Percentiles rank a stretch among this genome's conserved stretches.
phyloP scores from a whole-genome alignment of 37 sponge, comb jelly and placozoan genomes.

The Tethya wilhelma region DNA sequence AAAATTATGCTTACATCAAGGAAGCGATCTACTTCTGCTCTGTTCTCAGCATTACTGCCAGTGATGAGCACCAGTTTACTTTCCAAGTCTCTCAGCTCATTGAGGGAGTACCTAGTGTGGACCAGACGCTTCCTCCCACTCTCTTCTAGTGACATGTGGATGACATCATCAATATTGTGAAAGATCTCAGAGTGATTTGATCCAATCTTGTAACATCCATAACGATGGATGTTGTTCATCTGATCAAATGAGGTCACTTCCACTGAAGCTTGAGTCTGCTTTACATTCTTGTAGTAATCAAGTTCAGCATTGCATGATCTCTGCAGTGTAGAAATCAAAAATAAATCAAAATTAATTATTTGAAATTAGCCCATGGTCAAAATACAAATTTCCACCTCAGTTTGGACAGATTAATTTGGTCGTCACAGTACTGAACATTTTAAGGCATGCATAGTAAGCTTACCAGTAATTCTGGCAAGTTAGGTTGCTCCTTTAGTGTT shows the following conservation, averaged over 20 bases:
- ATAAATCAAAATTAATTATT: background rate
- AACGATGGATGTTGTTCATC: slow-evolving; percentile 62
- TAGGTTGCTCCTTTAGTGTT: slow-evolving; percentile 25
- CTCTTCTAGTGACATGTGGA: slow-evolving; percentile 27
- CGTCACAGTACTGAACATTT: too few relatives aligned
- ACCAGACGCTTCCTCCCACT: slow-evolving; percentile 9
- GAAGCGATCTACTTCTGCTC: slow-evolving; percentile 55
- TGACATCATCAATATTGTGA: slow-evolving; percentile 41
- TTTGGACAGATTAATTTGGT: too few relatives aligned
- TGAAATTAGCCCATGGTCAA: background rate
- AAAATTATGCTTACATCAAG: slow-evolving; percentile 41
- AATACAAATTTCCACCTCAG: background rate
- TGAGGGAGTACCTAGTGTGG: slow-evolving; percentile 48
- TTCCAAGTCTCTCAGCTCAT: slow-evolving; percentile 79
- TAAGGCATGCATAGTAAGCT: background rate
- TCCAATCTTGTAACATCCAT: slow-evolving; percentile 58
- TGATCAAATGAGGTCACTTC: slow-evolving; percentile 70
- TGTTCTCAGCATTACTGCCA: slow-evolving; percentile 64
- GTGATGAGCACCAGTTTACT: slow-evolving; percentile 83
- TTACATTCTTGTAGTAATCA: slow-evolving; percentile 75
- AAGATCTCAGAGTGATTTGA: background rate
- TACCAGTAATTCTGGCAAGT: slow-evolving; percentile 52
- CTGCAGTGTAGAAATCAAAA: slow-evolving; percentile 8
- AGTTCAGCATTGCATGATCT: slow-evolving; percentile 47
- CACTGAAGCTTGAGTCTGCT: slow-evolving; percentile 69